These are phyloP conservation scores for Yasuhikotakia modesta DNA, from an alignment of 2,797 vertebrate species.

Conservation along the genomic window DNA sequence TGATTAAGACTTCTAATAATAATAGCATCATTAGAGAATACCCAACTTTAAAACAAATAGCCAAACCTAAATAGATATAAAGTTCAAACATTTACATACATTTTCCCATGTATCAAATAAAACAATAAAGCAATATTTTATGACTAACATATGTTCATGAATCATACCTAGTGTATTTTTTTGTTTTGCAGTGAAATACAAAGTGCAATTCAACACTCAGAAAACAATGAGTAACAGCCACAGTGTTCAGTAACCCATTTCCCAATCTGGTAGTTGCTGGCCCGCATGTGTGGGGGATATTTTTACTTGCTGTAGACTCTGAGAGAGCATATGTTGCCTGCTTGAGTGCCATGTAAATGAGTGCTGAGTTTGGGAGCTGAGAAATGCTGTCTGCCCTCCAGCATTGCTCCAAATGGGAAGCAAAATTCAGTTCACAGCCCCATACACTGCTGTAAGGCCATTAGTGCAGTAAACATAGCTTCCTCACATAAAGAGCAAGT, in stretches of 20 bases:
- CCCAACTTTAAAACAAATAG: neutral
- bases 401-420: constrained; percentile 69
- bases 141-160: constrained; percentile 4
- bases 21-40: neutral
- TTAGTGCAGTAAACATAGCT: constrained; percentile 20
- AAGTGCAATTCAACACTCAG: constrained; percentile 58
- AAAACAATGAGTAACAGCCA: constrained; percentile 59
- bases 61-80: neutral
- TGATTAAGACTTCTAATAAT: neutral
- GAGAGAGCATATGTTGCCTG: constrained; percentile 79
- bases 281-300: constrained; percentile 72
- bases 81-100: too few relatives aligned
- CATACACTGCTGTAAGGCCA: constrained; percentile 20
- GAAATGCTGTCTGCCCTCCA: constrained; percentile 65
- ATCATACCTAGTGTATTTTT: neutral
- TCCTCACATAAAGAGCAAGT: constrained; percentile 18
- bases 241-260: constrained; percentile 79
- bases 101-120: constrained; percentile 2
- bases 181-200: neutral
- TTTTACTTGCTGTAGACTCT: constrained; percentile 76
- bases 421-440: constrained; percentile 48
- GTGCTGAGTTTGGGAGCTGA: constrained; percentile 63
- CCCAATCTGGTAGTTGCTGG: constrained; percentile 81
- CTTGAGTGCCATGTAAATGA: constrained; percentile 75
- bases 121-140: constrained; percentile 5